Evolutionary conservation across 2,113 vertebrate species (phyloP).

Genomic region (Antennarius striatus): DNA sequence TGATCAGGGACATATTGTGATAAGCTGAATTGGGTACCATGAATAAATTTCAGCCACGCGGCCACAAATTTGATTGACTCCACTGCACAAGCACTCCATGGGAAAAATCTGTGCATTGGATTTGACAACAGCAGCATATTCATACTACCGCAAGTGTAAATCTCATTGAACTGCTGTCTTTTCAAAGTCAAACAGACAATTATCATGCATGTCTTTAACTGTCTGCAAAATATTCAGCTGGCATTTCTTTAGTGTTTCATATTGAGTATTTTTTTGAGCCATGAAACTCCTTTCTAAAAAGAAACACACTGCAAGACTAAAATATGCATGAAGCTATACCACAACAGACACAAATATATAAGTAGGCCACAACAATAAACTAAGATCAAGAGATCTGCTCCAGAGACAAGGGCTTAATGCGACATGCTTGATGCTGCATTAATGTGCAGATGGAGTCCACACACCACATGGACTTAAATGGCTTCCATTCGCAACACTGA

Average conservation of each 20-base stretch:
- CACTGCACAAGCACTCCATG: too few relatives aligned
- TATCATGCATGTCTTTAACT: too few relatives aligned
- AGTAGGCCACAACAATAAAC: slow-evolving; percentile 6
- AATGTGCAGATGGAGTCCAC: slow-evolving; percentile 8
- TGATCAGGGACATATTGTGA: too few relatives aligned
- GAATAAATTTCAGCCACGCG: too few relatives aligned
- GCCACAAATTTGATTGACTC: too few relatives aligned
- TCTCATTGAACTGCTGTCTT: too few relatives aligned
- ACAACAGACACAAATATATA: not conserved
- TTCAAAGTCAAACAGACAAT: too few relatives aligned
- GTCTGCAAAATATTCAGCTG: too few relatives aligned
- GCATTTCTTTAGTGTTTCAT: not conserved
- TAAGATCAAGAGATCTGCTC: slow-evolving; percentile 3
- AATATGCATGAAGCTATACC: not conserved
- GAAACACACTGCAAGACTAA: not conserved
- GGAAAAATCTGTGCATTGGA: too few relatives aligned
- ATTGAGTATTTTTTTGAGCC: not conserved
- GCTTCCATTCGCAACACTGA: not conserved
- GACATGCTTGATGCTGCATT: slow-evolving; percentile 1
- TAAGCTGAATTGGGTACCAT: too few relatives aligned
- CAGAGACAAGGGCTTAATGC: not conserved
- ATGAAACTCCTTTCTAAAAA: not conserved
- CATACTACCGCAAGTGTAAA: too few relatives aligned
- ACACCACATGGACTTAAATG: slow-evolving; percentile 2
- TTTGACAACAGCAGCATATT: too few relatives aligned